Evolutionary conservation across 2,888 invertebrate genomes (phyloP).

Genomic region (Cancer borealis): DNA sequence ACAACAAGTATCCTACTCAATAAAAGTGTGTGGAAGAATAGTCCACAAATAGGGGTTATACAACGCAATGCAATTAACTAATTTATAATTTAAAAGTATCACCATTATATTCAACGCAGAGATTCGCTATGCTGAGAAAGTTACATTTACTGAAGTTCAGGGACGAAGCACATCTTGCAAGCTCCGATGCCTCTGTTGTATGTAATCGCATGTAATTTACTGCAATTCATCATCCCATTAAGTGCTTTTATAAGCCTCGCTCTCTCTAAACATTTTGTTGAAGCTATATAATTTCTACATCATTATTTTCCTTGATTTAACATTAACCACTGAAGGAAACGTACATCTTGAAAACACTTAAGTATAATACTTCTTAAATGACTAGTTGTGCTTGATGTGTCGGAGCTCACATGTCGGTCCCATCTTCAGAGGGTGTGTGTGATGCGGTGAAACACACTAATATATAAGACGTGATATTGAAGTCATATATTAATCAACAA

Average conservation of each 20-base stretch:
- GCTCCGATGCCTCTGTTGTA: neutral
- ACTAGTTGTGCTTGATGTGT: neutral
- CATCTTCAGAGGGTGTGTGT: neutral
- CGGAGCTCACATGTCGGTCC: neutral
- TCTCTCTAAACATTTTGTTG: neutral
- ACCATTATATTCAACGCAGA: neutral
- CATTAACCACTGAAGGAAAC: neutral
- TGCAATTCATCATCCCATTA: neutral
- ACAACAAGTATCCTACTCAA: neutral
- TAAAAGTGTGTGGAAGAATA: neutral
- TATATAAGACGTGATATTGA: neutral
- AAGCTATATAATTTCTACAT: neutral
- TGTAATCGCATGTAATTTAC: constrained; percentile 13
- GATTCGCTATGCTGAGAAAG: neutral
- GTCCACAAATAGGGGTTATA: neutral
- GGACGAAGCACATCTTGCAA: neutral
- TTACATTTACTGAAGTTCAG: neutral
- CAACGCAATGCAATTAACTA: neutral
- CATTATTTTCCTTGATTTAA: neutral
- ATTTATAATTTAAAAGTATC: neutral
- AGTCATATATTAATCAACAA: neutral
- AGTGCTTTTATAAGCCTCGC: neutral
- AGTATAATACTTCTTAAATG: neutral
- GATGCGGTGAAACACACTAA: neutral
- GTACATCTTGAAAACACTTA: neutral